Base-by-base conservation (phyloP, 2,113 vertebrate species). In the Catagonus wagneri region DNA sequence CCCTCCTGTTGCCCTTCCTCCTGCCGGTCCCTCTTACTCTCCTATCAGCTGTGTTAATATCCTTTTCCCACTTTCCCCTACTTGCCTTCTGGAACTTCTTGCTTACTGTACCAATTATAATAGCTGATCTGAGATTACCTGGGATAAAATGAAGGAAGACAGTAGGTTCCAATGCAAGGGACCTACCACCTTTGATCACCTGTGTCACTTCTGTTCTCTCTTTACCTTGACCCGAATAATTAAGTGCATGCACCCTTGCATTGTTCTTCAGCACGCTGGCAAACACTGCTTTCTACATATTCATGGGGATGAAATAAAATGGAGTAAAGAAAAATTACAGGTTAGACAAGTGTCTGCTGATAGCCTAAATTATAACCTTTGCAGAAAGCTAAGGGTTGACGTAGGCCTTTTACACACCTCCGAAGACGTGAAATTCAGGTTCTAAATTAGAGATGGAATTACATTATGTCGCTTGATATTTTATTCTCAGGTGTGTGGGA, bases 371-470 rank as follows among this genome's bases (percentile, higher is more conserved):
- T 96, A 94, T 97, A 84, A 89, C 96, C 95, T 96, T 96, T 86
- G 83, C 44, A 81, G 83, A 96, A 96, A 95, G 94, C 94, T 95
- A 95, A 94, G 92, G 71, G 91, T 96, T 97, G 97, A 96, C 34
- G 7, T 74, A 76, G 78, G 60, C 65, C 78, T 92, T 96, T 96
- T 72, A 78, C 71, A 83, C 65, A 80, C 78, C 72, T 96, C 94
- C 87, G 83, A 76, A 97, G 96, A 95, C 93, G 12, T 87, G 96
- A 96, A 97, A 97, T 96, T 98, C 95, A 96, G 96, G 96, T 97
- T 97, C 90, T 96, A 54, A 98, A 97, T 96, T 96, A 97, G 58
- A 93, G 81, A 86, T 29, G 58, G 74, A 90, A 61, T 95, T 89
- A 88, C 56, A 65, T 93, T 93, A 20, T 60, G 74, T 17, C 79